Conservation (phyloP, 2,113 vertebrate genomes). For the Vombatus ursinus region DNA sequence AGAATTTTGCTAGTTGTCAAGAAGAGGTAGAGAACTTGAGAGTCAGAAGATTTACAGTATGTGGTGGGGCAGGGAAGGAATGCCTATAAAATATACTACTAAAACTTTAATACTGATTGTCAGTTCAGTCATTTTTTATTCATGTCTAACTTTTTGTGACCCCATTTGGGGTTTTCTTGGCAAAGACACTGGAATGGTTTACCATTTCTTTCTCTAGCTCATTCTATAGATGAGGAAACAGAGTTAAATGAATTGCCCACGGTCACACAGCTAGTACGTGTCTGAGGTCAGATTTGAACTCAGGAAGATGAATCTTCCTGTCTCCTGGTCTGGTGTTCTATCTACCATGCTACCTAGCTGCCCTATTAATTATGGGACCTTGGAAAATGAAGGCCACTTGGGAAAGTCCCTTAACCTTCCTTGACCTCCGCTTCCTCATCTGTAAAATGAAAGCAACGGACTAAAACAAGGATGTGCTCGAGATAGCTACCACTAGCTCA, state of each 20-base stretch:
- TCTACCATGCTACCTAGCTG: background rate
- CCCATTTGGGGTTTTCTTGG: background rate
- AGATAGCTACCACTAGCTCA: background rate
- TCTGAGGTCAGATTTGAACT: background rate
- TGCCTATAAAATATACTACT: background rate
- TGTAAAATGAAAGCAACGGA: background rate
- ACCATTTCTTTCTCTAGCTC: background rate
- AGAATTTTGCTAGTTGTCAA: background rate
- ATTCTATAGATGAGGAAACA: background rate
- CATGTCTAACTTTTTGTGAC: background rate
- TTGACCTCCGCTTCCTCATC: background rate
- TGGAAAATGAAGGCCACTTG: background rate
- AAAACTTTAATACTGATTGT: background rate
- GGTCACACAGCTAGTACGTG: background rate
- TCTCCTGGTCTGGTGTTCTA: background rate
- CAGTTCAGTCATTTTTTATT: background rate
- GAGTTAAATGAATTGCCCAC: background rate
- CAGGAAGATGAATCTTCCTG: background rate
- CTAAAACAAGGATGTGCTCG: no score
- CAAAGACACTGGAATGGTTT: background rate
- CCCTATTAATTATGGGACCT: background rate
- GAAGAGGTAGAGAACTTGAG: background rate
- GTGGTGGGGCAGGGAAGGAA: background rate
- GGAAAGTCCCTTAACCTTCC: background rate
- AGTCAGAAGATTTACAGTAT: background rate